Base-by-base conservation (phyloP, 2,888 invertebrate species). In the Drosophila quasianomalipes region DNA sequence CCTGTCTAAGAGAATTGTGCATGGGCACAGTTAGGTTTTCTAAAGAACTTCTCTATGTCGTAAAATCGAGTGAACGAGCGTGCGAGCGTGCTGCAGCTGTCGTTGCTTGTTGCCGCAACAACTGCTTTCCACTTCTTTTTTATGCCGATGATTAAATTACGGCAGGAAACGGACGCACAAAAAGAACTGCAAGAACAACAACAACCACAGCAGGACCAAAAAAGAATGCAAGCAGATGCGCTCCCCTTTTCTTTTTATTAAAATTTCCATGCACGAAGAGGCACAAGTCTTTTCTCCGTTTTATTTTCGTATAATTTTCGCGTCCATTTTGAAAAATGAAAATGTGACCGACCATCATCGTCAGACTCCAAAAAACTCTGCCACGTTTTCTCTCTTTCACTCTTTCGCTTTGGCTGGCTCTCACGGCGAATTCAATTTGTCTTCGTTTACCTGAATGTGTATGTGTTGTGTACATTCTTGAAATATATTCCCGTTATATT, bases 101-200 rank as follows among this genome's bases (percentile, higher is more conserved):
- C 62, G 70, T 52, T 63, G 75, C 33, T 52, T 41, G 64, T 55
- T 60, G 67, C 54, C 47, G 49, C 62, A 47, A 35, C 62, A 52
- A 35, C 61, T 71, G 68, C 57, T 77, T 74, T 81, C 57, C 74
- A 81, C 78, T 58, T 79, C 61, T 62, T 67, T 79, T 76, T 65
- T 74, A 70, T 81, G 74, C 49, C 74, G 74, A 74, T 78, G 79
- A 80, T 81, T 80, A 74, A 80, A 81, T 80, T 81, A 80, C 79
- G 70, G 74, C 82, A 80, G 80, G 79, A 80, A 80, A 58, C 74
- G 68, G 54, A 74, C 74, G 70, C 67, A 61, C 66, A 74, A 70
- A 77, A 58, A 61, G 4, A 61, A 57, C 33, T 62, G 35, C 12
- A 60, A 60, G 12, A 58, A 14, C 22, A 41, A n/a, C 41, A 41